These are phyloP conservation scores for Campoplex nolae DNA, from an alignment of 2,888 invertebrate species.

Conservation along the genomic window DNA sequence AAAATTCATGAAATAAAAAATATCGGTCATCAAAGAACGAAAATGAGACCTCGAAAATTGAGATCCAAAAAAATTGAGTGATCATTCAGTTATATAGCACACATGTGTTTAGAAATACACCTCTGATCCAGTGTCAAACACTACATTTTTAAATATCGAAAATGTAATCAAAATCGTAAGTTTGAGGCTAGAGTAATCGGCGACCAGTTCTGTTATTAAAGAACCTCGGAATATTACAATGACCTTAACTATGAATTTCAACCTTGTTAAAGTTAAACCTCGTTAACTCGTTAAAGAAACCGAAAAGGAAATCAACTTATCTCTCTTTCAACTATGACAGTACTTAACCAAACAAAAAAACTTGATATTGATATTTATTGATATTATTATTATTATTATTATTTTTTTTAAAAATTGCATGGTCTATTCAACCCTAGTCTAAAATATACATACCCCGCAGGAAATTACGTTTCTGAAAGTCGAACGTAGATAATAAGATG, in stretches of 20 bases:
- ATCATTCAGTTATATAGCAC: neutral
- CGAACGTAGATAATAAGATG: too few relatives aligned
- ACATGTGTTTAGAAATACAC: neutral
- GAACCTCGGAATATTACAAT: neutral
- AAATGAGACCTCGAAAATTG: neutral
- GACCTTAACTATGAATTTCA: neutral
- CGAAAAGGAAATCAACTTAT: neutral
- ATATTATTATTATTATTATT: too few relatives aligned
- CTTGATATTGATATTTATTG: neutral
- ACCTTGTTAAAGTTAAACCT: too few relatives aligned
- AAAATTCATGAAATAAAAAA: too few relatives aligned
- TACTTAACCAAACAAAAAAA: neutral
- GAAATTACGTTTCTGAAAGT: too few relatives aligned
- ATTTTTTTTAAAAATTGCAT: too few relatives aligned
- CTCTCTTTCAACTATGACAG: neutral
- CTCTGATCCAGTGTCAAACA: neutral
- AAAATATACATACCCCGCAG: too few relatives aligned
- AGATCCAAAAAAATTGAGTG: too few relatives aligned
- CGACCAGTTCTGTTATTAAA: neutral
- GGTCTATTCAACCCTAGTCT: too few relatives aligned
- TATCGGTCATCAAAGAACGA: too few relatives aligned
- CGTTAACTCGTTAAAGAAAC: neutral
- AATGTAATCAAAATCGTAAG: neutral
- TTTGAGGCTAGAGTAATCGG: neutral
- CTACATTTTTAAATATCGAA: neutral